Base-by-base conservation (phyloP, 2,888 invertebrate species). In the Philopedon plagiatum region DNA sequence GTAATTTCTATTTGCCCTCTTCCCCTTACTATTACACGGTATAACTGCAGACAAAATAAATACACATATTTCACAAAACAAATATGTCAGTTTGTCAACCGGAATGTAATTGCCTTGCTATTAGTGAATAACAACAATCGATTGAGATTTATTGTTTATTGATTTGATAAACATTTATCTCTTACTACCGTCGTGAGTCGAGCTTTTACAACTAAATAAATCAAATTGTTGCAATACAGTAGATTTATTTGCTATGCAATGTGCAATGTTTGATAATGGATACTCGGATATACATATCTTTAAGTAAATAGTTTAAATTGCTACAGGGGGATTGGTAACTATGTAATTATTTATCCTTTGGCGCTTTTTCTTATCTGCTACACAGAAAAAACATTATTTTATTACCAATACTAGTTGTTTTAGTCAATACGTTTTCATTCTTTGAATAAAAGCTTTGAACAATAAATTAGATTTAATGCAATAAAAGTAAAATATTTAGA, bases 121-220 rank as follows among this genome's bases (percentile, higher is more conserved):
- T 54, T 39, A 44, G 54, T 18, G 54, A 65, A 21, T 19, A 39
- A 23, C 64, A 68, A 61, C 68, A 58, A 68, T 54, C 68, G 32
- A 61, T 63, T 19, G 57, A 57, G 69, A 69, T 69, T 69, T 69
- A 69, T 69, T 62, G 69, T 63, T 63, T 69, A 63, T 63, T 51
- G 69, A 57, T 63, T 62, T 62, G 69, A 69, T 69, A 69, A 69
- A 46, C 26, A 57, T 62, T 57, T 63, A 69, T 69, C 63, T 62
- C 19, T 62, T 69, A 63, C 63, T 63, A 63, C 63, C 68, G 68
- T 34, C 69, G 69, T 69, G 69, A 41, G 46, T 44, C 51, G 69
- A 62, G 56, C 63, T 56, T 69, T 69, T 63, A 62, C 63, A 62
- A 63, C 46, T 63, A 63, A 63, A 69, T 63, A 69, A 69, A 69